These are phyloP conservation scores for Chorisops tibialis DNA, from an alignment of 2,888 invertebrate genomes.

Conservation along the genomic window DNA sequence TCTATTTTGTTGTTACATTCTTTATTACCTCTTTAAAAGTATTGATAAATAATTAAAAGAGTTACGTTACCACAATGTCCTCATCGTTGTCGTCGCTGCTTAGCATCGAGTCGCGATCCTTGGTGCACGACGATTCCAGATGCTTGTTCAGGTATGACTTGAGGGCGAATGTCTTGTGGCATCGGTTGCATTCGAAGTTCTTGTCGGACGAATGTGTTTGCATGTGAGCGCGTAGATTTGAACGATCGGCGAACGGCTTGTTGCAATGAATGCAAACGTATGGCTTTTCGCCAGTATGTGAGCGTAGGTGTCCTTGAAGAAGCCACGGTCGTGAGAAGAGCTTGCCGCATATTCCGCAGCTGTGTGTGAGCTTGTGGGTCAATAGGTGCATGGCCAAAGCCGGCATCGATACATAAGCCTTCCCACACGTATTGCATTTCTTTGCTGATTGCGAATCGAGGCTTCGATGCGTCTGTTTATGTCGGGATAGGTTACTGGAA, in stretches of 20 bases:
- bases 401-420: slow-evolving; percentile 97
- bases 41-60: neutral
- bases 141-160: slow-evolving; percentile 96
- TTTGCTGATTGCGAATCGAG: slow-evolving; percentile 93
- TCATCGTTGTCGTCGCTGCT: slow-evolving; percentile 46
- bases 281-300: slow-evolving; percentile 92
- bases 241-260: slow-evolving; percentile 91
- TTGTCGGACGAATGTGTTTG: slow-evolving; percentile 91
- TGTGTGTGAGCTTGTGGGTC: slow-evolving; percentile 89
- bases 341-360: slow-evolving; percentile 90
- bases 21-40: no score
- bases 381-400: slow-evolving; percentile 91
- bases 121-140: slow-evolving; percentile 82
- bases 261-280: slow-evolving; percentile 92
- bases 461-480: slow-evolving; percentile 89
- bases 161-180: slow-evolving; percentile 87
- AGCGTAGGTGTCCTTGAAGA: slow-evolving; percentile 78
- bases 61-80: slow-evolving; percentile 50
- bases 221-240: slow-evolving; percentile 91
- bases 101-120: slow-evolving; percentile 48
- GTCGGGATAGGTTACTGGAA: slow-evolving; percentile 82
- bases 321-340: slow-evolving; percentile 95
- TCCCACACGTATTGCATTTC: slow-evolving; percentile 91
- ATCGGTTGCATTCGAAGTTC: slow-evolving; percentile 81
- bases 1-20: no score